Evolutionary conservation across 2,888 invertebrate genomes (phyloP), one percentile per base, ranked within the genome.

Genomic region (Agonopterix subpropinquella): DNA sequence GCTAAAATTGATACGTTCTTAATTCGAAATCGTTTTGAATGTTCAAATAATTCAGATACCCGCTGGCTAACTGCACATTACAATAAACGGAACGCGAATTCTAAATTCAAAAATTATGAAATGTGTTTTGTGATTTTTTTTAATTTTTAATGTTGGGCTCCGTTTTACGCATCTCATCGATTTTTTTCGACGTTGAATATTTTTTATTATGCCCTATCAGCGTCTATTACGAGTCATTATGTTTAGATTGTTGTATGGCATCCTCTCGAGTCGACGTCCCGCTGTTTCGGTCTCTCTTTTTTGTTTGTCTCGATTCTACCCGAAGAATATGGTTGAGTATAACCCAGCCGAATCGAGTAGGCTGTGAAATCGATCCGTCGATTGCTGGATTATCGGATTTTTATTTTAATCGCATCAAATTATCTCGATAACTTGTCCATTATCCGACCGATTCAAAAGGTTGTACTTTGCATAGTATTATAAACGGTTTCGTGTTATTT

Each of bases 141-240:
- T 44, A 43, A 46, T 58, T 56, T 55, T 48, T 47, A 41, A 56
- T 57, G 53, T 47, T 47, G 52, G 49, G 53, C 48, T 54, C 57
- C 57, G 59, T 64, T 66, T 61, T 64, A 63, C 63, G 65, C 61
- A 54, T 63, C 58, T 58, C 56, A 51, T 58, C 50, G 47, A 51
- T 54, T 46, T 46, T 50, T 47, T 54, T 53, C 60, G 56, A 47
- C 51, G 48, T 51, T 43, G 43, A 50, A 55, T 55, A 55, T 68
- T 70, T 73, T 73, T 74, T 70, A 66, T 70, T 58, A 60, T 58
- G 62, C 55, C 69, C 71, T 73, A 78, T 78, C 77, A 74, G 56
- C 72, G 73, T 73, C 70, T 80, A 82, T 82, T 82, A 81, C 72
- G 53, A 70, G 70, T 73, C 76, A 81, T 81, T 80, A 81, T 76